These are phyloP conservation scores for Cryptoleucopteryx plumbea DNA, from an alignment of 2,113 vertebrate genomes.

Conservation along the genomic window DNA sequence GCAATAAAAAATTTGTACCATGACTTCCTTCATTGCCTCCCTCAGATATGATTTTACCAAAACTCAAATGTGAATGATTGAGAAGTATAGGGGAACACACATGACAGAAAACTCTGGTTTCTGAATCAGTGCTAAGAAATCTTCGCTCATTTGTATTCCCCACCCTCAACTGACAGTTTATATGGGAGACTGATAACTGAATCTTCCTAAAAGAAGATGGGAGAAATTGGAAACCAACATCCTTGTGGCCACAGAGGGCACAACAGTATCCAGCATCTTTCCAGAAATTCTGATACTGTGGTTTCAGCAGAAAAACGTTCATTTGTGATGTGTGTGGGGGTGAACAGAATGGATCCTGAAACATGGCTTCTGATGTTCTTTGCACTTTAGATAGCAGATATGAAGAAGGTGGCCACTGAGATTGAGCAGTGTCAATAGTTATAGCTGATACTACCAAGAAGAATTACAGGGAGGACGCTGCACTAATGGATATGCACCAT, in stretches of 20 bases:
- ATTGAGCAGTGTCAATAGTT: not conserved
- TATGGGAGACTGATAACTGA: not conserved
- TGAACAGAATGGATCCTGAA: not conserved
- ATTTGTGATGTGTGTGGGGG: not conserved
- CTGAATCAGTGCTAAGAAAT: not conserved
- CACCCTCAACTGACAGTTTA: not conserved
- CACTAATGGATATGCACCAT: rapidly evolving
- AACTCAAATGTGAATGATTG: not conserved
- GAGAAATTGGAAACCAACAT: not conserved
- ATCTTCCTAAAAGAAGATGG: not conserved
- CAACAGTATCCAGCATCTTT: not conserved
- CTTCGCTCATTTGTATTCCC: not conserved
- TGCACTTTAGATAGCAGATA: not conserved
- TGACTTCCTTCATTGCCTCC: not conserved
- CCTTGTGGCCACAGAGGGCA: not conserved
- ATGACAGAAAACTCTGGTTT: not conserved
- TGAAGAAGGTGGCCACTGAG: not conserved
- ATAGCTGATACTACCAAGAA: not conserved
- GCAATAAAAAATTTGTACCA: not conserved
- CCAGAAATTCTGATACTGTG: not conserved
- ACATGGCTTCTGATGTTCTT: not conserved
- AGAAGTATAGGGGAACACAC: not conserved
- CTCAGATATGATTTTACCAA: not conserved
- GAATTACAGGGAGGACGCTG: not conserved
- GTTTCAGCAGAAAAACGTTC: not conserved